Evolutionary conservation across 2,888 invertebrate species (phyloP).

Genomic region (Morpho deidamia): DNA sequence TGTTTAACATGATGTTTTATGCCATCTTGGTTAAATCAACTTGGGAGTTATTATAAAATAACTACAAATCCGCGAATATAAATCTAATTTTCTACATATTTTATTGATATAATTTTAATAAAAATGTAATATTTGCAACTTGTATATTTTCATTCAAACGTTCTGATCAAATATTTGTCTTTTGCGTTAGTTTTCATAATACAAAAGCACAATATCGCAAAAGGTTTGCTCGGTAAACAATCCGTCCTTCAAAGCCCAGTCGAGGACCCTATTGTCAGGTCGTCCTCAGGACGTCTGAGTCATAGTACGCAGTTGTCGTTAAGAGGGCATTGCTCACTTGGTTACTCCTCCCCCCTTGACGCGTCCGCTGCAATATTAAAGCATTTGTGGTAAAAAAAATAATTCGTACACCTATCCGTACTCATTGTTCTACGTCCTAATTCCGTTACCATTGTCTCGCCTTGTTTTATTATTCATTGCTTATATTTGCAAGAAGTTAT

Average conservation of each 20-base stretch:
- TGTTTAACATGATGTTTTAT: too few relatives aligned
- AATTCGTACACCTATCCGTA: slow-evolving; percentile 42
- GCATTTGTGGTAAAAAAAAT: slow-evolving; percentile 16
- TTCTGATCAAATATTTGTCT: too few relatives aligned
- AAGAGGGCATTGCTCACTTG: slow-evolving; percentile 75
- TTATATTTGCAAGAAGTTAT: slow-evolving; percentile 54
- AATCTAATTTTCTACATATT: background rate
- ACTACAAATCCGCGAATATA: too few relatives aligned
- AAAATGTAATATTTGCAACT: background rate
- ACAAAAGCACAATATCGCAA: slow-evolving; percentile 38
- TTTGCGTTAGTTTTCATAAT: slow-evolving; percentile 1
- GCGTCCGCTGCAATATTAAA: slow-evolving; percentile 48
- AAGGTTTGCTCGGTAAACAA: slow-evolving; percentile 54
- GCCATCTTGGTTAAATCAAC: too few relatives aligned
- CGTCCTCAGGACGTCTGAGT: slow-evolving; percentile 75
- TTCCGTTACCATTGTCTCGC: slow-evolving; percentile 62
- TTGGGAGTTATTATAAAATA: too few relatives aligned
- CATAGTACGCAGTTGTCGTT: slow-evolving; percentile 67
- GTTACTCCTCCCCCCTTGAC: slow-evolving; percentile 48
- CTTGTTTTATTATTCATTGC: slow-evolving; percentile 61
- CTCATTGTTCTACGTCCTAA: slow-evolving; percentile 67
- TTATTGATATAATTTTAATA: too few relatives aligned
- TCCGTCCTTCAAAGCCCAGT: slow-evolving; percentile 68
- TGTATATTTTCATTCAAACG: background rate
- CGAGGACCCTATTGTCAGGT: slow-evolving; percentile 73